These are phyloP conservation scores for Ganaspis brasiliensis DNA, from an alignment of 2,888 invertebrate genomes.

Conservation along the genomic window DNA sequence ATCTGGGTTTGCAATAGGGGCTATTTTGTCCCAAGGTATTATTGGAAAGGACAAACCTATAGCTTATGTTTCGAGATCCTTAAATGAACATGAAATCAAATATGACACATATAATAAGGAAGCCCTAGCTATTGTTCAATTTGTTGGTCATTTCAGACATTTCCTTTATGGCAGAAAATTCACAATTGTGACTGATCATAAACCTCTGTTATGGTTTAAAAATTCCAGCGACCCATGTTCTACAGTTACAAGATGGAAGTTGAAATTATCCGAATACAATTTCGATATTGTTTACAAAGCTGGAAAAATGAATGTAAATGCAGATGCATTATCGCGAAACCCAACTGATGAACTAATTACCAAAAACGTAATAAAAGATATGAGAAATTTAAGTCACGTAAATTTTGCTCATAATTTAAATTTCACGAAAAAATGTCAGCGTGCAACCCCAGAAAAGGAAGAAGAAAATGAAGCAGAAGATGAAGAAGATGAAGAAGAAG, in stretches of 20 bases:
- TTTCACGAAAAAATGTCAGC: too few relatives aligned
- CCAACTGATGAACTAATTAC: slow-evolving; percentile 32
- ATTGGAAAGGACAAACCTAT: slow-evolving; percentile 26
- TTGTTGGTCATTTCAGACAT: slow-evolving; percentile 4
- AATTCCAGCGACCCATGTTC: slow-evolving; percentile 29
- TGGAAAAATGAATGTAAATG: slow-evolving; percentile 67
- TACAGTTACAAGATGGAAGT: slow-evolving; percentile 6
- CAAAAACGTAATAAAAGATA: too few relatives aligned
- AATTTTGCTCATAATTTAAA: too few relatives aligned
- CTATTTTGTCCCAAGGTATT: slow-evolving; percentile 32
- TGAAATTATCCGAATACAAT: not conserved
- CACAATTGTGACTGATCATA: not conserved
- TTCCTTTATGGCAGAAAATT: slow-evolving; percentile 23
- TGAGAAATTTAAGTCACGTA: too few relatives aligned
- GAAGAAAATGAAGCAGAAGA: not conserved
- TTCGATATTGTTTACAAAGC: slow-evolving; percentile 66
- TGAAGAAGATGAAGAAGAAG: not conserved
- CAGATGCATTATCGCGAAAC: slow-evolving; percentile 66
- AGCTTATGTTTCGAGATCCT: not conserved
- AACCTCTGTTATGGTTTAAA: not conserved
- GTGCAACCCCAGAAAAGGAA: not conserved
- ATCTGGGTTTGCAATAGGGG: not conserved
- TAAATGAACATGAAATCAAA: not conserved
- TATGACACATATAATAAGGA: not conserved
- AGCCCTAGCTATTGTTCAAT: not conserved